Conservation (phyloP, 2,888 invertebrate species). For the Thumatha senex region DNA sequence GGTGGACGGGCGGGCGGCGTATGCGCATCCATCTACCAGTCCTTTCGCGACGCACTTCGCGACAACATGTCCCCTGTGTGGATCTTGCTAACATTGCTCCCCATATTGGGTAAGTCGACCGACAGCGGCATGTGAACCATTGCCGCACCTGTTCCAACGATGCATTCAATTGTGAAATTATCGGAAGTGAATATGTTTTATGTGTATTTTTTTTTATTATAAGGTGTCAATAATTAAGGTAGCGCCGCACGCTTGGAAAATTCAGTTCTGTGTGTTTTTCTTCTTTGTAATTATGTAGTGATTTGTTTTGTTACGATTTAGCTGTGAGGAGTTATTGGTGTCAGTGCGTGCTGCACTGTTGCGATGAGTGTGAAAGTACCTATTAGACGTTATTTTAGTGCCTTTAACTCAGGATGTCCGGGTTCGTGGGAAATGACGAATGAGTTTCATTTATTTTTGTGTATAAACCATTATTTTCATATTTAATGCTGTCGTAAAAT, state of each 20-base stretch:
- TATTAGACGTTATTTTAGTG: slow-evolving; percentile 31
- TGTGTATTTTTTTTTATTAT: slow-evolving; percentile 25
- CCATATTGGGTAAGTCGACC: slow-evolving; percentile 75
- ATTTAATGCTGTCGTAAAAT: too few species aligned
- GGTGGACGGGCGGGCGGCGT: slow-evolving; percentile 55
- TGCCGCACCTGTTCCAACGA: slow-evolving; percentile 32
- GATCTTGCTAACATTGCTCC: slow-evolving; percentile 77
- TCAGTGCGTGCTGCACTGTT: slow-evolving; percentile 41
- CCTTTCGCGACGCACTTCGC: slow-evolving; percentile 72
- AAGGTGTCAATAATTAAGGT: slow-evolving; percentile 19
- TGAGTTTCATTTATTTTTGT: not conserved
- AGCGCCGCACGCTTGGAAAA: slow-evolving; percentile 7
- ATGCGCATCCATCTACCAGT: slow-evolving; percentile 55
- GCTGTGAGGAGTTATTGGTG: slow-evolving; percentile 48
- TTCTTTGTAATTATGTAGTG: slow-evolving; percentile 16
- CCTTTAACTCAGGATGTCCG: slow-evolving; percentile 55
- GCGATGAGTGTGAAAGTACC: slow-evolving; percentile 41
- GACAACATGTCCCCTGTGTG: slow-evolving; percentile 79
- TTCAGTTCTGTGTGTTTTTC: slow-evolving; percentile 20
- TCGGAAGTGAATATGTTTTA: slow-evolving; percentile 44
- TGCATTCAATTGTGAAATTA: slow-evolving; percentile 38
- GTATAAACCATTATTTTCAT: too few species aligned
- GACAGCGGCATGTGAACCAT: slow-evolving; percentile 29
- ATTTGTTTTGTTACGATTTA: slow-evolving; percentile 22
- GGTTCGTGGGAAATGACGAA: slow-evolving; percentile 51